Evolutionary conservation across 2,113 vertebrate species (phyloP).

Genomic region (Antennarius striatus): DNA sequence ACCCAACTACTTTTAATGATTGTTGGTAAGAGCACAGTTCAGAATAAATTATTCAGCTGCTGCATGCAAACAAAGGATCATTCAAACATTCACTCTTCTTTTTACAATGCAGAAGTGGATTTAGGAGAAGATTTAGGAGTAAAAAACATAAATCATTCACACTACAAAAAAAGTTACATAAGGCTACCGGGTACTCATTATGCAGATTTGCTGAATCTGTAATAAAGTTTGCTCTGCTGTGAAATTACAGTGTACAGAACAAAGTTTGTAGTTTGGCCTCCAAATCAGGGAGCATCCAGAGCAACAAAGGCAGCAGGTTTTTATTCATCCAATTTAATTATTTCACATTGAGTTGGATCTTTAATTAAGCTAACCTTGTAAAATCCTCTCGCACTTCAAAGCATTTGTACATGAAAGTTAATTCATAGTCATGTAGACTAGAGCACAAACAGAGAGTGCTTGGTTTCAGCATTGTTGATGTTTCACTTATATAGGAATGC

Average conservation of each 20-base stretch:
- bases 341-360: slow-evolving; percentile 34
- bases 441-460: slow-evolving; percentile 10
- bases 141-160: not conserved
- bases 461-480: too few species aligned
- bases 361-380: slow-evolving; percentile 40
- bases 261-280: slow-evolving; percentile 19
- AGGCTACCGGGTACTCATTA: slow-evolving; percentile 4
- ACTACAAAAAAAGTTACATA: slow-evolving; percentile 1
- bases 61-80: too few species aligned
- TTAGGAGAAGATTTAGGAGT: too few species aligned
- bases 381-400: slow-evolving; percentile 45
- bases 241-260: not conserved
- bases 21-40: too few species aligned
- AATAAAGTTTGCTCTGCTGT: slow-evolving; percentile 29
- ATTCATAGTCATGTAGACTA: slow-evolving; percentile 4
- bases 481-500: too few species aligned
- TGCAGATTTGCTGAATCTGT: slow-evolving; percentile 31
- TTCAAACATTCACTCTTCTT: too few species aligned
- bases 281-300: slow-evolving; percentile 14
- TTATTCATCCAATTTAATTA: slow-evolving; percentile 28
- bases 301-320: slow-evolving; percentile 33
- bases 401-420: slow-evolving; percentile 31
- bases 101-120: too few species aligned
- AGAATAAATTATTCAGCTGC: too few species aligned
- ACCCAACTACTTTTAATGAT: too few species aligned